These are phyloP conservation scores for Scrobipalpa costella DNA, from an alignment of 2,888 invertebrate species.

Conservation along the genomic window DNA sequence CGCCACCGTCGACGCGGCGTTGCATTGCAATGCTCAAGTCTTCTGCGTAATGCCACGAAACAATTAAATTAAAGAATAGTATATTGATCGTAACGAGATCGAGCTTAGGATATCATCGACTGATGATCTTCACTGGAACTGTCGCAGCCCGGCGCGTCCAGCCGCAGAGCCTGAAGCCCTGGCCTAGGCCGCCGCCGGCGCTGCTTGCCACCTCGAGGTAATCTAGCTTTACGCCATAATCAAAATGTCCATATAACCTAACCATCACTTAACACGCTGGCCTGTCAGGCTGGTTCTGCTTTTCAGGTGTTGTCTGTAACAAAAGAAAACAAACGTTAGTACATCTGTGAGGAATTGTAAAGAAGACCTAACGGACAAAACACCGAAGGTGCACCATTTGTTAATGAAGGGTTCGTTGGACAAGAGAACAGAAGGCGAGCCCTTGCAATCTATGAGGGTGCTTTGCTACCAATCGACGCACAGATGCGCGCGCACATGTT, in stretches of 20 bases:
- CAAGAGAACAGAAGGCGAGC: conserved; percentile 50
- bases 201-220: conserved; percentile 58
- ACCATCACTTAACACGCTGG: conserved; percentile 67
- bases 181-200: conserved; percentile 38
- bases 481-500: conserved; percentile 70
- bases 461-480: conserved; percentile 60
- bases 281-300: conserved; percentile 83
- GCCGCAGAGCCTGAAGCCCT: conserved; percentile 30
- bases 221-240: conserved; percentile 69
- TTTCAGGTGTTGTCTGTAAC: conserved; percentile 85
- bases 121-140: conserved; percentile 74
- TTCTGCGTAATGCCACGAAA: conserved; percentile 77
- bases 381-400: conserved; percentile 34
- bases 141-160: conserved; percentile 44
- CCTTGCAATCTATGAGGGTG: conserved; percentile 50
- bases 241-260: conserved; percentile 65
- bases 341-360: conserved; percentile 28
- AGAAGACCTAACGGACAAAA: conserved; percentile 17
- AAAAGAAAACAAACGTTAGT: conserved; percentile 59
- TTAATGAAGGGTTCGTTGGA: conserved; percentile 42
- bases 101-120: conserved; percentile 75
- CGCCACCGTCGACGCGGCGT: conserved; percentile 50
- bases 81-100: conserved; percentile 81
- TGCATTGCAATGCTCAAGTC: conserved; percentile 77
- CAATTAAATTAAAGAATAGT: conserved; percentile 61